These are phyloP conservation scores for Athrips mouffetella DNA, from an alignment of 2,888 invertebrate species.

Conservation along the genomic window DNA sequence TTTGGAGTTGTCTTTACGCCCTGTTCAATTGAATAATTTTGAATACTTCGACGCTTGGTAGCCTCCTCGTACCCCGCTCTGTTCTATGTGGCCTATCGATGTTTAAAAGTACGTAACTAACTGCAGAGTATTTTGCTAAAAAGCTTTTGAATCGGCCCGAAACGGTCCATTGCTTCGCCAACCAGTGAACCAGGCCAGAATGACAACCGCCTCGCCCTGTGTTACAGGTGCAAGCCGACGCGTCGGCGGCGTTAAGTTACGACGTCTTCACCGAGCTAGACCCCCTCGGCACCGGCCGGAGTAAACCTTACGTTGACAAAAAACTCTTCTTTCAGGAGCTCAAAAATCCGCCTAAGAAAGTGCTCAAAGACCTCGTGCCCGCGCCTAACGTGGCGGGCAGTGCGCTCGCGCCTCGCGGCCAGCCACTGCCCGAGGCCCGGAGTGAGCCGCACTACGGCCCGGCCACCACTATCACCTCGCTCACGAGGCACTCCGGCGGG, in stretches of 20 bases:
- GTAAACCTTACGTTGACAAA: slow-evolving; percentile 95
- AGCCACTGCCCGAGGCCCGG: slow-evolving; percentile 37
- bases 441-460: slow-evolving; percentile 49
- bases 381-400: slow-evolving; percentile 45
- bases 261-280: slow-evolving; percentile 96
- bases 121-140: background rate
- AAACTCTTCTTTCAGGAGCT: slow-evolving; percentile 97
- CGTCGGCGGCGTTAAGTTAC: slow-evolving; percentile 71
- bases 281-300: slow-evolving; percentile 94
- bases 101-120: background rate
- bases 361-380: slow-evolving; percentile 89
- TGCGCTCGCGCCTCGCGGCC: slow-evolving; percentile 44
- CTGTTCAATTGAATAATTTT: no score
- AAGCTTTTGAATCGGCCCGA: background rate
- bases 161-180: background rate
- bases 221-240: slow-evolving; percentile 68
- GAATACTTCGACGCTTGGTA: background rate
- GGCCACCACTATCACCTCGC: slow-evolving; percentile 69
- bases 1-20: no score
- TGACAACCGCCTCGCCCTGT: slow-evolving; percentile 36
- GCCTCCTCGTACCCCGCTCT: slow-evolving; percentile 2
- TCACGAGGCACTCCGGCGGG: slow-evolving; percentile 69
- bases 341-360: slow-evolving; percentile 96
- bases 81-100: slow-evolving; percentile 3
- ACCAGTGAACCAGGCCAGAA: background rate